Base-by-base conservation (phyloP, 1,140 invertebrate species). In the Drosophila rhopaloa region DNA sequence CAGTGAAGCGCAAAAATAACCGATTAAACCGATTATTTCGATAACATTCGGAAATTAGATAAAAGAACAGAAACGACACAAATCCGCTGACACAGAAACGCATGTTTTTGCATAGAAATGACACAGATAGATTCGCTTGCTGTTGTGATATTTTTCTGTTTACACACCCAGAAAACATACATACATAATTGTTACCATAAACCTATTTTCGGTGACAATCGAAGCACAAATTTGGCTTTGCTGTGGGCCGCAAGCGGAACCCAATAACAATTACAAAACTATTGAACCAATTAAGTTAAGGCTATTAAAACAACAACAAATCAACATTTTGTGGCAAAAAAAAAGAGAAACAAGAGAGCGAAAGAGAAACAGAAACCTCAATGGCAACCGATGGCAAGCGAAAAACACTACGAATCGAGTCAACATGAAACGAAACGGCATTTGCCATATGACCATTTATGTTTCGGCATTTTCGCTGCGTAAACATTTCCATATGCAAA, bases 211-310 rank as follows among this genome's bases (percentile, higher is more conserved):
- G 78, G 82, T 76, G 84, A 66, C 74, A 75, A 86, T 63, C 86
- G 53, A 77, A 85, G 50, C 61, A 78, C 61, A 80, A 82, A 68
- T 38, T 48, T 48, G 13, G 44, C 38, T 41, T 43, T 44, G 37
- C 63, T 65, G 58, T 70, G 44, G 56, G 35, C 41, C 67, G 59
- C 43, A 71, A 68, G 57, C 75, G 82, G 67, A 79, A 74, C 55
- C 19, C 55, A 58, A 71, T 78, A 60, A 54, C 76, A 84, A 89
- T 88, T 89, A 83, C 79, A 86, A 86, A 86, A 81, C 78, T 81
- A 86, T 85, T 86, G 67, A 86, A 86, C 83, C 76, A 84, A 89
- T 88, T 89, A 84, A 80, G 80, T 80, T 65, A 67, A 84, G 75
- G 72, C 79, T 79, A 55, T 81, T 78, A 54, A 72, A 65, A 58